Conservation (phyloP, 2,113 vertebrate species). For the Hipposideros armiger region DNA sequence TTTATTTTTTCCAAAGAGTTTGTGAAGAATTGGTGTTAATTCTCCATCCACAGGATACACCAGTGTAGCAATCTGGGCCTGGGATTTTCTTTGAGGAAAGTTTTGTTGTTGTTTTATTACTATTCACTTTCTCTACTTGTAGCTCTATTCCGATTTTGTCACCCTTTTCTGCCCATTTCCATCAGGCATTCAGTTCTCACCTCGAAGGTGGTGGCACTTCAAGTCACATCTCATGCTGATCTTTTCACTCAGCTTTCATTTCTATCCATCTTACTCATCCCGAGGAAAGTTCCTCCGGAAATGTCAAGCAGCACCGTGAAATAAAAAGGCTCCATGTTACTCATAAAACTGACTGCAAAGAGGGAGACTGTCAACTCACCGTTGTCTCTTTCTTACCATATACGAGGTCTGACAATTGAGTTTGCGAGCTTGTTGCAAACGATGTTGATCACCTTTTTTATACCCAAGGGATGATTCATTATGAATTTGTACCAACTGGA, state of each 20-base stretch:
- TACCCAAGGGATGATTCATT: no score
- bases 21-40: background rate
- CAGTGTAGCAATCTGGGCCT: background rate
- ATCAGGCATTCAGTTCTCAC: no score
- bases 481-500: no score
- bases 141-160: no score
- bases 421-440: no score
- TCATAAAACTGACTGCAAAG: background rate
- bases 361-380: no score
- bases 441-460: no score
- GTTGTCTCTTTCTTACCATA: background rate
- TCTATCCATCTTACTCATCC: no score
- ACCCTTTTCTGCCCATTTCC: background rate
- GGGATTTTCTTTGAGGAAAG: background rate
- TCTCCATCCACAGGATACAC: background rate
- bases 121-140: background rate
- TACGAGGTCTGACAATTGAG: no score
- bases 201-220: background rate
- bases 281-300: background rate
- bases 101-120: background rate
- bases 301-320: background rate
- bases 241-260: background rate
- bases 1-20: background rate
- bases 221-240: fast-evolving
- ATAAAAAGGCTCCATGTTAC: background rate